A percentile compares a stretch with the other conserved stretches of the same genome.
phyloP scores from a whole-genome alignment of 2,888 invertebrate genomes.

The Agrotis ipsilon region DNA sequence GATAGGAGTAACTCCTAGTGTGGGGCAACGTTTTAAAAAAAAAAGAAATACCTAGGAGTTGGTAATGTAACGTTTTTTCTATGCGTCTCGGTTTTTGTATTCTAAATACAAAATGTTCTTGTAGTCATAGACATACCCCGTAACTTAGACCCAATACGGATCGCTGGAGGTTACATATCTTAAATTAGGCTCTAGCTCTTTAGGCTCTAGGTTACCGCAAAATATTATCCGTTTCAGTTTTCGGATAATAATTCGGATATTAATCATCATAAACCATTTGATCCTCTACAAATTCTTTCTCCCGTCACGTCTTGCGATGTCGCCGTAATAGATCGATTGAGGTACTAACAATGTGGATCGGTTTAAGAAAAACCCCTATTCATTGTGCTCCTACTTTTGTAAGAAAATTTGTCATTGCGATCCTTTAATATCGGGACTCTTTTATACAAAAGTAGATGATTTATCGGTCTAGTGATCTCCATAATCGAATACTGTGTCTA shows the following conservation, averaged over 20 bases:
- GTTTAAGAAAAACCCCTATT: slow-evolving; percentile 45
- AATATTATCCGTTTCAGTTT: neutral
- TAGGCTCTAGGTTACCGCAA: neutral
- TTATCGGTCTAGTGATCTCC: slow-evolving; percentile 51
- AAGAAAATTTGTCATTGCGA: slow-evolving; percentile 56
- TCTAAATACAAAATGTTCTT: too few relatives aligned
- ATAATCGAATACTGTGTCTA: slow-evolving; percentile 38
- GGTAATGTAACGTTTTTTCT: too few relatives aligned
- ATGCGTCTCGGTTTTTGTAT: neutral
- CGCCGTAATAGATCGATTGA: slow-evolving; percentile 50
- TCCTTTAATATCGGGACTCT: slow-evolving; percentile 44
- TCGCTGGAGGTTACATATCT: neutral
- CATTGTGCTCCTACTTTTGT: slow-evolving; percentile 47
- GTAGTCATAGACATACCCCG: too few relatives aligned
- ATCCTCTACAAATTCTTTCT: slow-evolving; percentile 50
- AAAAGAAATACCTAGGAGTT: too few relatives aligned
- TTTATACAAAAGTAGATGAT: slow-evolving; percentile 53
- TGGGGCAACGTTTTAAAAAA: too few relatives aligned
- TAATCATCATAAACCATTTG: slow-evolving; percentile 31
- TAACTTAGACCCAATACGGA: neutral
- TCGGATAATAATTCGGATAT: neutral
- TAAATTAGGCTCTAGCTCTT: neutral
- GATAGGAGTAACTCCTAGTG: too few relatives aligned
- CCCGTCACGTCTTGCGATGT: slow-evolving; percentile 48
- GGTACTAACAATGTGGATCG: slow-evolving; percentile 43